Conservation (phyloP, 1,140 invertebrate species). For the Ridgeia piscesae region DNA sequence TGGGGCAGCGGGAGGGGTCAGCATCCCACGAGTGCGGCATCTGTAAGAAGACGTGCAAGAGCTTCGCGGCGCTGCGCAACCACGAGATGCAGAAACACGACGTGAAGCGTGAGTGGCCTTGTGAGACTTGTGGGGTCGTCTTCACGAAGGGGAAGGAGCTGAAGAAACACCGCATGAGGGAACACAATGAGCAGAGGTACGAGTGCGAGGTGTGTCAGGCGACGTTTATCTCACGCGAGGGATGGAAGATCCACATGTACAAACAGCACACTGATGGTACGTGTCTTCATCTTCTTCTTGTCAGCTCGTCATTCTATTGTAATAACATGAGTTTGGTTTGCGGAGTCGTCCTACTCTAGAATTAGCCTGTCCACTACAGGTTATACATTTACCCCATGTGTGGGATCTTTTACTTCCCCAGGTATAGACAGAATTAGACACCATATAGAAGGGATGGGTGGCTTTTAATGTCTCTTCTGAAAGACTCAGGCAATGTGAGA, state of each 20-base stretch:
- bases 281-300: not conserved
- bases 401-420: too few relatives aligned
- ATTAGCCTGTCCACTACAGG: too few relatives aligned
- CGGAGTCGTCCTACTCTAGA: too few relatives aligned
- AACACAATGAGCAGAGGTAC: not conserved
- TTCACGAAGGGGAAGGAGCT: not conserved
- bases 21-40: not conserved
- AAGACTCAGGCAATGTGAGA: too few relatives aligned
- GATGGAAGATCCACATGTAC: conserved; percentile 23
- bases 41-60: not conserved
- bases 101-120: not conserved
- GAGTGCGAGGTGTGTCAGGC: conserved; percentile 8
- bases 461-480: too few relatives aligned
- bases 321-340: too few relatives aligned
- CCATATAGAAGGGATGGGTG: too few relatives aligned
- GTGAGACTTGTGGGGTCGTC: not conserved
- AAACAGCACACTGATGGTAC: conserved; percentile 20
- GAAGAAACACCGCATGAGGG: not conserved
- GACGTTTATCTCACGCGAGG: conserved; percentile 15
- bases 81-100: conserved; percentile 7
- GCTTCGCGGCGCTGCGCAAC: not conserved
- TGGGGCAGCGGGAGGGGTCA: not conserved
- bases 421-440: too few relatives aligned
- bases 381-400: too few relatives aligned
- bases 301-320: not conserved